phyloP scores from a whole-genome alignment of 2,797 vertebrate species.

The Diceros bicornis region DNA sequence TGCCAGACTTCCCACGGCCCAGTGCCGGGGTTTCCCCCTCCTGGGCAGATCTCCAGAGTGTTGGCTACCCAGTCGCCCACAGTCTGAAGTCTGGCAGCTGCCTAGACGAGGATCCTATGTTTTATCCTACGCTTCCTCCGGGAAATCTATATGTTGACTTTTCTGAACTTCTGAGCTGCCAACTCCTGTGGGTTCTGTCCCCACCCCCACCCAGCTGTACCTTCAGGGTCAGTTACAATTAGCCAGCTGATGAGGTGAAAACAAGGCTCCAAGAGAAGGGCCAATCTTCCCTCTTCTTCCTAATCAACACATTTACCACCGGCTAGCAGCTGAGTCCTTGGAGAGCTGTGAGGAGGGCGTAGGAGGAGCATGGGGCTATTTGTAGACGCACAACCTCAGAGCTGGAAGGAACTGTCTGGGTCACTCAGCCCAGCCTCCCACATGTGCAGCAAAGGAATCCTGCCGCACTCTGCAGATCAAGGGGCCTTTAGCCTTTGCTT shows the following conservation, averaged over 20 bases:
- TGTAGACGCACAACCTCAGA: background rate
- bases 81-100: background rate
- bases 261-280: background rate
- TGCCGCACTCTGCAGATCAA: background rate
- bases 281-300: background rate
- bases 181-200: background rate
- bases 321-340: background rate
- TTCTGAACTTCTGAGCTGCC: background rate
- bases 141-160: background rate
- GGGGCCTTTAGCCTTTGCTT: background rate
- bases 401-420: background rate
- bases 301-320: background rate
- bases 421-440: background rate
- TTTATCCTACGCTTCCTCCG: background rate
- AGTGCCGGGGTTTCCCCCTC: background rate
- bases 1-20: background rate
- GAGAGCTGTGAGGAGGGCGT: background rate
- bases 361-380: background rate
- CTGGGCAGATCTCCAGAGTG: background rate
- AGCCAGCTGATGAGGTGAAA: background rate
- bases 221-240: background rate
- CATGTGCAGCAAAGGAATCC: background rate
- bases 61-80: accelerated
- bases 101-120: background rate
- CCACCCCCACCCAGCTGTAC: background rate